These are phyloP conservation scores for Drosophila incognita DNA, from an alignment of 2,888 invertebrate species.

Conservation along the genomic window DNA sequence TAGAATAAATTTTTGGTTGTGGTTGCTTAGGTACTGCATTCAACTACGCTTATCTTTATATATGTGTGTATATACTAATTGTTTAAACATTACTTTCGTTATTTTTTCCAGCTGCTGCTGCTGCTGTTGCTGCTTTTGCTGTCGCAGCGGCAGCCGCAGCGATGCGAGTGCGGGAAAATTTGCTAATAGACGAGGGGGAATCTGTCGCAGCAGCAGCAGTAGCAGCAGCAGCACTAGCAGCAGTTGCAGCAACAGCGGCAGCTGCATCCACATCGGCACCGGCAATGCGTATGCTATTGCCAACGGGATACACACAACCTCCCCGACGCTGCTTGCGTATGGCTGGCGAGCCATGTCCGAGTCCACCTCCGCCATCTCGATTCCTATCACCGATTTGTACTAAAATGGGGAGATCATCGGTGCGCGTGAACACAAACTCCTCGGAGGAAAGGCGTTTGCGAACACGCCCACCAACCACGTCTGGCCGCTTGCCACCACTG, in stretches of 20 bases:
- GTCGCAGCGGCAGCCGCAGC: slow-evolving; percentile 52
- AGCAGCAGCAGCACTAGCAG: slow-evolving; percentile 36
- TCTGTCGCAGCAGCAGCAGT: slow-evolving; percentile 24
- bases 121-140: slow-evolving; percentile 34
- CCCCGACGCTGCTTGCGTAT: slow-evolving; percentile 87
- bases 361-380: slow-evolving; percentile 35
- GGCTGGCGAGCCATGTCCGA: slow-evolving; percentile 84
- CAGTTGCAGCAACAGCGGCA: slow-evolving; percentile 16
- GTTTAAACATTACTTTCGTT: slow-evolving; percentile 81
- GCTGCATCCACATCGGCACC: slow-evolving; percentile 43
- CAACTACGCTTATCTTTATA: slow-evolving; percentile 56
- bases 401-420: slow-evolving; percentile 87
- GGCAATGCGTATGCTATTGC: slow-evolving; percentile 60
- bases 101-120: slow-evolving; percentile 50
- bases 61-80: slow-evolving; percentile 26
- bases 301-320: slow-evolving; percentile 87
- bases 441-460: slow-evolving; percentile 83
- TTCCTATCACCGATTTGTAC: slow-evolving; percentile 83
- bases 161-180: slow-evolving; percentile 68
- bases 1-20: slow-evolving; percentile 44
- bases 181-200: slow-evolving; percentile 71
- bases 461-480: slow-evolving; percentile 75
- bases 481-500: slow-evolving; percentile 47
- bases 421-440: slow-evolving; percentile 83
- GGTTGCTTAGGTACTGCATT: slow-evolving; percentile 73